Base-by-base conservation (phyloP, 1,140 invertebrate genomes). In the Drosophila ercepeae region DNA sequence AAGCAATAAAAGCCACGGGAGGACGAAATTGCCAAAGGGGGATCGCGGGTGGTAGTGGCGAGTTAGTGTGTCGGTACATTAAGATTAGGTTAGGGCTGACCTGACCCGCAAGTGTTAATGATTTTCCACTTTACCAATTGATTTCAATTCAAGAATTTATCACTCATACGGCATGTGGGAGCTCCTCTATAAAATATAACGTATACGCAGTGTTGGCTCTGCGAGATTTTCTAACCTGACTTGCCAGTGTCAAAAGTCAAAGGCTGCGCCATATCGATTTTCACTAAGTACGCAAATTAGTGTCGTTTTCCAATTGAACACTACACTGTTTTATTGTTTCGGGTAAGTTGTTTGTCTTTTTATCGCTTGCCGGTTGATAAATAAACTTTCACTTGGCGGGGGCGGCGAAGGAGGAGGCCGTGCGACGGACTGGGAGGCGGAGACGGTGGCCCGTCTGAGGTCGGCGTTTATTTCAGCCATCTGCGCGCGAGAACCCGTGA, bases 51-150 rank as follows among this genome's bases (percentile, higher is more conserved):
- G 8, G 16, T n/a, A n/a, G n/a, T n/a, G 46, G 36, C 55, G 9
- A 70, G 55, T 74, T 64, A 83, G 69, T 78, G 45, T 68, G 71
- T 73, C 76, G 81, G 39, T 65, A 75, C 46, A 65, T 76, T 53
- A 84, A 58, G 72, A 76, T 86, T 81, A 76, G 81, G 81, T 86
- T 86, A 86, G 72, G 67, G 81, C 77, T 84, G 71, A 72, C 46
- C 83, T 75, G 52, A 75, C 36, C 60, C 46, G 55, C 29, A 49
- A 60, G 48, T 42, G 44, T 69, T 41, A n/a, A 53, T 44, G 23
- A 29, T 41, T 42, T 42, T 41, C 34, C 8, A 14, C 9, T 14
- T 34, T 3, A 9, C 1, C 13, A 29, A 54, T n/a, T 5, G 13
- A 36, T 25, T 19, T 34, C 14, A 55, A 21, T 19, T 1, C n/a